Conservation (phyloP, 2,113 vertebrate species). For the Pelecanus crispus region DNA sequence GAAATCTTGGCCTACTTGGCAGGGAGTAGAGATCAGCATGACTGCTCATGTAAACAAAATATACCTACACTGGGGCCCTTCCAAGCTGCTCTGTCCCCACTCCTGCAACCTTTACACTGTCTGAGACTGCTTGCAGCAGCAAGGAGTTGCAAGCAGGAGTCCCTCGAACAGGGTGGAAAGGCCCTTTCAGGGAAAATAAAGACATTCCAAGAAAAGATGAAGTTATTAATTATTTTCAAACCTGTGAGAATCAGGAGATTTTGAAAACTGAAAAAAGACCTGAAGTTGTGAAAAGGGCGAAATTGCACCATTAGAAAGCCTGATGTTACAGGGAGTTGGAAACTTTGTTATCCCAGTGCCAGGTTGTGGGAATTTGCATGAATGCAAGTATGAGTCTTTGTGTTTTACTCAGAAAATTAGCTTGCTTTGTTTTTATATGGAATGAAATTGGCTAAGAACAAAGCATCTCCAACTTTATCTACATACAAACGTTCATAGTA, state of each 20-base stretch:
- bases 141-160: neutral
- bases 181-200: neutral
- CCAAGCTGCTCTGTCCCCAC: neutral
- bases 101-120: neutral
- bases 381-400: neutral
- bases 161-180: neutral
- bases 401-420: neutral
- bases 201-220: neutral
- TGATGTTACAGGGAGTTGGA: neutral
- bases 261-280: neutral
- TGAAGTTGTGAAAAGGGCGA: neutral
- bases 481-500: neutral
- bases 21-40: neutral
- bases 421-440: neutral
- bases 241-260: neutral
- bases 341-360: neutral
- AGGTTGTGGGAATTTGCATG: neutral
- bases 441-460: neutral
- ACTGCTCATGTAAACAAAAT: neutral
- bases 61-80: neutral
- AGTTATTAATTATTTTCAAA: neutral
- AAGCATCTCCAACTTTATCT: neutral
- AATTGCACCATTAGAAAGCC: neutral
- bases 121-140: neutral
- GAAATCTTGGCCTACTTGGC: conserved; percentile 1